Conservation (phyloP, 2,113 vertebrate genomes). For the Cariama cristata region DNA sequence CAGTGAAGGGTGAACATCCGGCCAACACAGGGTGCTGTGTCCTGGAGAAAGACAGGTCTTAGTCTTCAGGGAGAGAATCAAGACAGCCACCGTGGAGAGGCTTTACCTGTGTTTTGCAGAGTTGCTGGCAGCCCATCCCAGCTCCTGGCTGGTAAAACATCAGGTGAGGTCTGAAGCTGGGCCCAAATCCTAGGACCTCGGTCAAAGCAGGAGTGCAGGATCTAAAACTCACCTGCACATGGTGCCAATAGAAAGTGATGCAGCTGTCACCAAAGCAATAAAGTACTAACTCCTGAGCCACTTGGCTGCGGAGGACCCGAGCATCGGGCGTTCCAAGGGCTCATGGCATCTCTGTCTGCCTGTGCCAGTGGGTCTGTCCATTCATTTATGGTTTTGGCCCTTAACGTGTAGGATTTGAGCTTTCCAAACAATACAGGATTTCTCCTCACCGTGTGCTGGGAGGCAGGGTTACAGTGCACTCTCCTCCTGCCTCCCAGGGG, state of each 20-base stretch:
- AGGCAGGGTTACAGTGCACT: neutral
- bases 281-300: neutral
- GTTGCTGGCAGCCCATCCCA: neutral
- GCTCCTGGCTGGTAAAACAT: neutral
- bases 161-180: neutral
- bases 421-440: neutral
- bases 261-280: neutral
- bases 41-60: neutral
- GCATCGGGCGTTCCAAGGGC: neutral
- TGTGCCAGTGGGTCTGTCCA: neutral
- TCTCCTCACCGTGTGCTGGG: neutral
- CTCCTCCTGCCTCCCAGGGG: neutral
- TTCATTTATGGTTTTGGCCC: neutral
- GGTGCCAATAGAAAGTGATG: neutral
- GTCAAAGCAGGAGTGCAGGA: neutral
- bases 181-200: neutral
- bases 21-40: neutral
- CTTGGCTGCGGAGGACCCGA: neutral
- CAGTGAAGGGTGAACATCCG: neutral
- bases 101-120: neutral
- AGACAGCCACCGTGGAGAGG: neutral
- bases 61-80: neutral
- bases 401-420: neutral
- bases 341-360: neutral
- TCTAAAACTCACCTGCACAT: neutral